phyloP scores from a whole-genome alignment of 1,140 invertebrate species.

The Solenopsis fugax region DNA sequence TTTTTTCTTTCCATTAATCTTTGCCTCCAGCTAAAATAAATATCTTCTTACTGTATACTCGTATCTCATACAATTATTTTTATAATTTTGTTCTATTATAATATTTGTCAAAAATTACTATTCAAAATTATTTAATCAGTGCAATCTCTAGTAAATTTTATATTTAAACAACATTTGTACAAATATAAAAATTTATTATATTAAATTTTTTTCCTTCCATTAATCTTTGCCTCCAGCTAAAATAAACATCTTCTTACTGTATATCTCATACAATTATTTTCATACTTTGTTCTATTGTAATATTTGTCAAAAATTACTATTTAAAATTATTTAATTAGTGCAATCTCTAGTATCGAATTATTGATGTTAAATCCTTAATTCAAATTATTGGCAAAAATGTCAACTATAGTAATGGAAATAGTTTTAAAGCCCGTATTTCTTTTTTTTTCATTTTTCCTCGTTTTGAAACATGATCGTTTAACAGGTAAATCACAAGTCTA shows the following conservation, averaged over 20 bases:
- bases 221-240: background rate
- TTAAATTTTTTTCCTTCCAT: background rate
- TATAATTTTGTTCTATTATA: background rate
- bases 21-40: background rate
- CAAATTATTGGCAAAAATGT: background rate
- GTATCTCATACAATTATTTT: background rate
- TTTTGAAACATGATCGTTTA: background rate
- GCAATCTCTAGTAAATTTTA: background rate
- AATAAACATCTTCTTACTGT: background rate
- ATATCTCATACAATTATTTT: background rate
- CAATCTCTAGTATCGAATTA: background rate
- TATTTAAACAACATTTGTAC: background rate
- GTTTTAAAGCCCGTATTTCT: background rate
- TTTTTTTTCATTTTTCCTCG: background rate
- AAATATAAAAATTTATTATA: slow-evolving; percentile 13
- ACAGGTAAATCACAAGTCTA: background rate
- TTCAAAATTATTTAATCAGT: background rate
- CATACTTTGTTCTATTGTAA: background rate
- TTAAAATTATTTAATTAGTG: background rate
- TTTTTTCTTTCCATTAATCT: background rate
- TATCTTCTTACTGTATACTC: background rate
- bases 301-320: background rate
- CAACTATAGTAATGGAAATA: background rate
- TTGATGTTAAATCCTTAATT: background rate
- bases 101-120: background rate